Conservation (phyloP, 1,140 invertebrate species). For the Psix sp. region DNA sequence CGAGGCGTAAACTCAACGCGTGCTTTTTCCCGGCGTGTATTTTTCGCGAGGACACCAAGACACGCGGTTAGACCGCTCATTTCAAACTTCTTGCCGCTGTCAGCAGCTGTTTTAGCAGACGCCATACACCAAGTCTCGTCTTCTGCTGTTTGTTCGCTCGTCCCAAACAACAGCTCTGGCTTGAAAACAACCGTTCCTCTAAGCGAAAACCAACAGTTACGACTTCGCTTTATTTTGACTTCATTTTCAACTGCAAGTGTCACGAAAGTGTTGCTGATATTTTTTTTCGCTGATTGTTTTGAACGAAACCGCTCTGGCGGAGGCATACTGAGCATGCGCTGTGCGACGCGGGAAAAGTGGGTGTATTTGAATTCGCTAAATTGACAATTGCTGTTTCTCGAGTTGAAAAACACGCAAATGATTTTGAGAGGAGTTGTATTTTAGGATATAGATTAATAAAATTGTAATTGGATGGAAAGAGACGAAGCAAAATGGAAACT, state of each 20-base stretch:
- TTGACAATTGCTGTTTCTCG: too few relatives aligned
- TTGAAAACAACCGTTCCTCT: too few relatives aligned
- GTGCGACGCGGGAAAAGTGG: slow-evolving; percentile 1
- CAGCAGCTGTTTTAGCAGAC: slow-evolving; percentile 54
- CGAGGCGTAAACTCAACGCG: neutral
- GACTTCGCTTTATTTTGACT: too few relatives aligned
- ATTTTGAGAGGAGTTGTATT: too few relatives aligned
- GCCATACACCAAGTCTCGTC: slow-evolving; percentile 26
- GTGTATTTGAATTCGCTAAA: slow-evolving; percentile 17
- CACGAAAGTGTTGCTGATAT: too few relatives aligned
- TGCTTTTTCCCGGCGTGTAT: slow-evolving; percentile 3
- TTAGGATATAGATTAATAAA: too few relatives aligned
- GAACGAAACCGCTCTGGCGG: neutral
- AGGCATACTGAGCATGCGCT: neutral
- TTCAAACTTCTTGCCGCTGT: slow-evolving; percentile 25
- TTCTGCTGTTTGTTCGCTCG: slow-evolving; percentile 18
- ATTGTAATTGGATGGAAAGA: too few relatives aligned
- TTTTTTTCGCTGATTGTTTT: neutral
- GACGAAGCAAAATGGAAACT: too few relatives aligned
- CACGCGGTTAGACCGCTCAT: slow-evolving; percentile 13
- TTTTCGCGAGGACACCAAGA: neutral
- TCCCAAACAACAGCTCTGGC: too few relatives aligned
- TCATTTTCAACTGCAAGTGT: too few relatives aligned
- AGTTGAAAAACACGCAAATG: too few relatives aligned
- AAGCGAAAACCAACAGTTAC: too few relatives aligned